Evolutionary conservation across 2,113 vertebrate species (phyloP).

Genomic region (Mobula birostris): DNA sequence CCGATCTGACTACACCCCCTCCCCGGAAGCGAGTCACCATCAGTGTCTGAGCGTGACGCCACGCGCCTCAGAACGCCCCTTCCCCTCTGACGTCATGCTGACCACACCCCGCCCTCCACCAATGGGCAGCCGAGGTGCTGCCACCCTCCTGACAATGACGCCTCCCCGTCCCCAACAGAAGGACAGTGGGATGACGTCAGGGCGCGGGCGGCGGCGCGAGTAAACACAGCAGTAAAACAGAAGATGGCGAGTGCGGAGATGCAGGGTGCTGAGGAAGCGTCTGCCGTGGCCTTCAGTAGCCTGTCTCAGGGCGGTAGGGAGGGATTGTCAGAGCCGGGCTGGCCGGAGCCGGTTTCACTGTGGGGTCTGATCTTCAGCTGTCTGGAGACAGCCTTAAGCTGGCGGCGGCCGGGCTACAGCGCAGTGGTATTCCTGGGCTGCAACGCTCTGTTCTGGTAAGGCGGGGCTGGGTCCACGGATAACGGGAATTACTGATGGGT

Average conservation of each 20-base stretch:
- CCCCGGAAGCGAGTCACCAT: not conserved
- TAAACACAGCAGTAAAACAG: too few relatives aligned
- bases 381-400: slow-evolving; percentile 56
- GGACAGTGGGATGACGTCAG: slow-evolving; percentile 43
- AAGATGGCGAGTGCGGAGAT: too few relatives aligned
- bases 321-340: too few relatives aligned
- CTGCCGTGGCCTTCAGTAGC: too few relatives aligned
- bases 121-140: not conserved
- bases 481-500: too few relatives aligned
- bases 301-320: too few relatives aligned
- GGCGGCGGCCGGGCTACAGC: slow-evolving; percentile 67
- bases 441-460: slow-evolving; percentile 74
- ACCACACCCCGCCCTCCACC: not conserved
- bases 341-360: too few relatives aligned
- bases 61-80: slow-evolving; percentile 22
- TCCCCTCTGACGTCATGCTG: too few relatives aligned
- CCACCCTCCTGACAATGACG: slow-evolving; percentile 20
- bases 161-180: not conserved
- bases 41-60: slow-evolving; percentile 50
- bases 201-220: too few relatives aligned
- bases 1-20: not conserved
- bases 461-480: too few relatives aligned
- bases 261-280: too few relatives aligned
- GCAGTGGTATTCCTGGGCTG: slow-evolving; percentile 64
- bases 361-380: not conserved